Conservation (phyloP, 2,113 vertebrate species). For the Actenoides hombroni region DNA sequence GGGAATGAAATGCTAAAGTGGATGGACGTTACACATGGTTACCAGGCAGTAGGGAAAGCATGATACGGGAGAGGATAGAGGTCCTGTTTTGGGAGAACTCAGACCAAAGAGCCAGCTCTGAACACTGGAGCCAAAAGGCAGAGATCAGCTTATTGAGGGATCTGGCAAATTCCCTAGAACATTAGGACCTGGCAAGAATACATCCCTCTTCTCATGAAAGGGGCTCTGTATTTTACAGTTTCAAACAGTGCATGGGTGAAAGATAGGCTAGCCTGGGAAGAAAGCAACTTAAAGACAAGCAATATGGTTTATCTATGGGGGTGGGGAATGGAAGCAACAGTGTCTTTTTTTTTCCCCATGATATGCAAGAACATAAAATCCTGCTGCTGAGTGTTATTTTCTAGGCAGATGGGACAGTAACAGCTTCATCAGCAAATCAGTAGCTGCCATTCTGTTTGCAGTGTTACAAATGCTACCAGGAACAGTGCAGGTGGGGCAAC, state of each 20-base stretch:
- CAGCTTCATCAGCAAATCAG: neutral
- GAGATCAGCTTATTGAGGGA: slow-evolving; percentile 22
- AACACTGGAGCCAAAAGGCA: slow-evolving; percentile 9
- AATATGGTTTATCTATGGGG: neutral
- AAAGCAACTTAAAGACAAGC: neutral
- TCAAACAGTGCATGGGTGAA: neutral
- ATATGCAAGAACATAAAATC: neutral
- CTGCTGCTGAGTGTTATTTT: neutral
- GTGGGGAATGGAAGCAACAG: neutral
- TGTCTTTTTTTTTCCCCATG: neutral
- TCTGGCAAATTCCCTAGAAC: slow-evolving; percentile 59
- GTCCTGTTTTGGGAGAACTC: neutral
- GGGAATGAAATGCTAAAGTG: neutral
- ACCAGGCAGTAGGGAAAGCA: slow-evolving; percentile 2
- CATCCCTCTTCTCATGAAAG: slow-evolving; percentile 8
- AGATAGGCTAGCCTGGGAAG: neutral
- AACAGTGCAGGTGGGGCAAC: neutral
- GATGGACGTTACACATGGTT: neutral
- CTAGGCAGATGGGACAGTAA: neutral
- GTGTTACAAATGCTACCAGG: neutral
- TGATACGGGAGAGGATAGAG: neutral
- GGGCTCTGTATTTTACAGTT: slow-evolving; percentile 12
- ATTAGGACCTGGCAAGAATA: slow-evolving; percentile 30
- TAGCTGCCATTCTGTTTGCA: neutral
- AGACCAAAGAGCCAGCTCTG: neutral